Base-by-base conservation (phyloP, 2,797 vertebrate species). In the Dendrocincla fuliginosa region DNA sequence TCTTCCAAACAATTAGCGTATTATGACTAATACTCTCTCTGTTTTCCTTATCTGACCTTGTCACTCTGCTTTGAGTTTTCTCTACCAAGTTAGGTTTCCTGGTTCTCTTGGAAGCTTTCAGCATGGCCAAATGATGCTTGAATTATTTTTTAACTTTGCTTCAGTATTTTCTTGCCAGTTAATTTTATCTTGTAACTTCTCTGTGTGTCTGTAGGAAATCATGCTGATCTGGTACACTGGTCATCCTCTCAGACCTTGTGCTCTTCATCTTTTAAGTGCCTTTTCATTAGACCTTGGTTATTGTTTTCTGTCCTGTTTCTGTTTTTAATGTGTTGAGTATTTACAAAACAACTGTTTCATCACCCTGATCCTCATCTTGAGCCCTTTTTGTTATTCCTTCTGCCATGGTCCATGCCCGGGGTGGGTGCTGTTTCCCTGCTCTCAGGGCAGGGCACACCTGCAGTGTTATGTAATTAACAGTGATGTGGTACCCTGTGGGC, bases 391-490 rank as follows among this genome's bases (percentile, higher is more conserved):
- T 79, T 81, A 11, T 18, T 70, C 33, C 39, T 65, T 25, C 1
- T 27, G 70, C 5, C 33, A 0, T n/a, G 56, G 32, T 41, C 2
- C 18, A 1, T 77, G 42, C 9, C 35, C 42, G 25, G 59, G 59
- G 55, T 76, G 74, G 70, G 33, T 86, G 6, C 27, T 46, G 75
- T 91, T 79, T 74, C 52, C 39, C 37, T 22, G 50, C 78, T 74
- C 75, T 78, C 84, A 49, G 65, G 88, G 85, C 83, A 70, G 27
- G 10, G 52, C 75, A 60, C 83, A 90, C 79, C 94, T 90, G 87
- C 94, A 93, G 87, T 74, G 60, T 96, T 96, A 84, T 35, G n/a
- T 94, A 89, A 93, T 89, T 27, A 11, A 33, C 20, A n/a, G 59
- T 25, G 47, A 5, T 86, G 87, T 77, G 85, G 61, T 89, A n/a